These are phyloP conservation scores for Drosophila jambulina DNA, from an alignment of 1,140 invertebrate genomes.

Conservation along the genomic window DNA sequence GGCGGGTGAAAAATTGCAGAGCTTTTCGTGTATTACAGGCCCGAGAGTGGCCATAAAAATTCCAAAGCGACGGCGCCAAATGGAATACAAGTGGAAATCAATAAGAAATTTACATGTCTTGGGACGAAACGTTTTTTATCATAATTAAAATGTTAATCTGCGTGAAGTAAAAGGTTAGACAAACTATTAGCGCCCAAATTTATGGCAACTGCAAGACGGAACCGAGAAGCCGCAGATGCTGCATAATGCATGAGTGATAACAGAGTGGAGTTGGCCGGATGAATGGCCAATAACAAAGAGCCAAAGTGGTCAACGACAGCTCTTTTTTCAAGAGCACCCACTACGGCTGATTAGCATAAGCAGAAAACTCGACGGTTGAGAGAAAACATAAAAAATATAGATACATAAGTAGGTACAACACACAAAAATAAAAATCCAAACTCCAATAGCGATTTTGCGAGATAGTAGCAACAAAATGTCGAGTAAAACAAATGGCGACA, in stretches of 20 bases:
- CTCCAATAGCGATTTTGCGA: not conserved
- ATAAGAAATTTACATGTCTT: constrained; percentile 74
- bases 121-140: constrained; percentile 67
- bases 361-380: constrained; percentile 38
- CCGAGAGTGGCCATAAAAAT: constrained; percentile 63
- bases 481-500: constrained; percentile 17
- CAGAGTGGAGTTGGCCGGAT: constrained; percentile 51
- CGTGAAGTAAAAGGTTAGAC: constrained; percentile 84
- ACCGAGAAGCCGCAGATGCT: constrained; percentile 57
- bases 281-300: constrained; percentile 66
- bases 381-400: constrained; percentile 60
- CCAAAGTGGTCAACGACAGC: constrained; percentile 55
- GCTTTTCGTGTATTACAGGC: constrained; percentile 45
- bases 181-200: constrained; percentile 79
- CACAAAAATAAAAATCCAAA: not conserved
- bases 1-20: constrained; percentile 52
- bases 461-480: constrained; percentile 18
- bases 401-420: not conserved
- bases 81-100: constrained; percentile 68
- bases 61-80: constrained; percentile 55
- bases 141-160: constrained; percentile 84
- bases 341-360: constrained; percentile 72
- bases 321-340: constrained; percentile 81
- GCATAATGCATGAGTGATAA: constrained; percentile 79
- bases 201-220: constrained; percentile 81